Base-by-base conservation (phyloP, 92 coral and sea anemone species). In the Phenganax marumi region DNA sequence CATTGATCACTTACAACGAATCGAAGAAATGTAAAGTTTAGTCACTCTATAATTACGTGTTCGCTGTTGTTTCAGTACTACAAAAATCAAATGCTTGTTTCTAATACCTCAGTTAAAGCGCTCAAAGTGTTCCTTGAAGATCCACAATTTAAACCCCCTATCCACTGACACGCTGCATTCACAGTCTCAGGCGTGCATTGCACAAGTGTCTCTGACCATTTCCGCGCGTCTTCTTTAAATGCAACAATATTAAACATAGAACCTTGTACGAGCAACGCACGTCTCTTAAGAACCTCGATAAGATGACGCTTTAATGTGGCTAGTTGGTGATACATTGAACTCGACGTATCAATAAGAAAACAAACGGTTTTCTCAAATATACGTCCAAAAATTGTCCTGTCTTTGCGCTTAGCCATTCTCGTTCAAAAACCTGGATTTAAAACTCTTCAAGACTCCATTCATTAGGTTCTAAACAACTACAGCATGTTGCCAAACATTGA, bases 101-200 rank as follows among this genome's bases (percentile, higher is more conserved):
- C 3, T 33, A 1, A 1, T 33, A 33, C 43, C 43, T 33, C 3
- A 33, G 3, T 33, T 33, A 33, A 33, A 33, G 99, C 99, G 62
- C 86, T 93, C 99, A 96, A 89, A 0, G 99, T 96, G 79, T 96
- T 87, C 9, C 97, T 96, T 21, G 96, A 90, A 3, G 99, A 91
- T 25, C 99, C 99, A 83, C 99, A 96, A 16, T 50, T 82, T 56
- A 96, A 70, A 49, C 84, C 84, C 60, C 88, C 85, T 51, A 96
- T 89, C 99, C 99, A 96, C 13, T 89, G 90, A 70, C 90, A 85
- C 0, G 97, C 99, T 10, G 89, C 10, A 48, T 88, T 91, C 12
- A 96, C 97, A 4, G 99, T 96, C 18, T 91, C 80, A 10, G 99
- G 93, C 13, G 96, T 87, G 50, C 99, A 96, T 17, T 84, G 90